Evolutionary conservation across 2,113 vertebrate genomes (phyloP), one percentile per base, ranked within the genome.

Genomic region (Macquaria ambigua): DNA sequence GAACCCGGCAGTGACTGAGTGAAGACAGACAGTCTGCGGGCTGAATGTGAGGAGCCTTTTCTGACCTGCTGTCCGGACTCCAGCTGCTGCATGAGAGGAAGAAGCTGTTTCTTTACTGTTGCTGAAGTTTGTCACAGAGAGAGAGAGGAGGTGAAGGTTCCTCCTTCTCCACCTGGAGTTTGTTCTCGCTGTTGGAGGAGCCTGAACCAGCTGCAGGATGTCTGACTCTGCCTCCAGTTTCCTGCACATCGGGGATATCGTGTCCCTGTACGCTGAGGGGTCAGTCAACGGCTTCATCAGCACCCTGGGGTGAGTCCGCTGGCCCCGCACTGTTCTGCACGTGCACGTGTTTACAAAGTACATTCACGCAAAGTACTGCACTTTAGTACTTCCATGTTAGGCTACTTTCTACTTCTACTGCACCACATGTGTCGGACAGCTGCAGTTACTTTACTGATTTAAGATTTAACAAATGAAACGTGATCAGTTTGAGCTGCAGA

Each of bases 201-300:
- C 63, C 64, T 0, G 66, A 28, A 63, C 1, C 79, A 0, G 79
- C 83, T 12, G 63, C 84, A 89, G 81, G 76, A 94, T 99, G 97
- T 96, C 97, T 21, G 98, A 99, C 89, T 97, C 97, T 62, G 97
- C 97, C 92, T 98, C 97, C 93, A 97, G 97, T 82, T 98, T 98
- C 91, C 95, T 98, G 21, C 97, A 98, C 87, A 97, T 98, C 81
- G 97, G 97, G 89, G 97, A 98, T 81, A 97, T 98, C 80, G 96
- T 98, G 90, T 98, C 97, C 62, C 96, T 98, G 50, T 98, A 97
- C 90, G 97, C 97, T 0, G 97, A 98, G 85, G 97, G 97, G 2
- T 95, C 97, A 0, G 97, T 98, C 77, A 98, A 96, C 84, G 97
- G 97, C 43, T 98, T 98, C 94, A 98, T 98, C 96, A 98, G 97